These are phyloP conservation scores for Vombatus ursinus DNA, from an alignment of 2,113 vertebrate species.

Conservation along the genomic window DNA sequence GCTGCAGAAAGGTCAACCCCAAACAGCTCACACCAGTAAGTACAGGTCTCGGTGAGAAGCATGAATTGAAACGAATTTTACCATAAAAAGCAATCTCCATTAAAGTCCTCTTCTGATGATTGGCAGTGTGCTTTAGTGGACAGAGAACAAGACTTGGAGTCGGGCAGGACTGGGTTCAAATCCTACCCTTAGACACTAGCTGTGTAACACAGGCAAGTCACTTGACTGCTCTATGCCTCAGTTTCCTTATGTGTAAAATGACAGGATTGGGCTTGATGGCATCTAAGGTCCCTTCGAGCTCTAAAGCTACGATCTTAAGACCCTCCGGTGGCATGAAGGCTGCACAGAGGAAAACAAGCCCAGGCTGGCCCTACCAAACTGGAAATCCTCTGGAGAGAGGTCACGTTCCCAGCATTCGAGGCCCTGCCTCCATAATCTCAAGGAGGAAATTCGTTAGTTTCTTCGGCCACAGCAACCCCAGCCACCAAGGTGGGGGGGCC, in stretches of 20 bases:
- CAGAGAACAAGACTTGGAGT: not conserved
- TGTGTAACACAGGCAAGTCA: not conserved
- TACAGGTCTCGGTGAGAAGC: not conserved
- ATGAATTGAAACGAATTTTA: not conserved
- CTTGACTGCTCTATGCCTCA: not conserved
- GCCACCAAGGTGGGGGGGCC: not conserved
- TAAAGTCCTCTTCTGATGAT: not conserved
- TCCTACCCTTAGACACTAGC: not conserved
- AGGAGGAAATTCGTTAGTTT: not conserved
- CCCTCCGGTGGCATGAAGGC: not conserved
- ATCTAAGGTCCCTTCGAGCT: not conserved
- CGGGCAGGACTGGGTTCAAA: not conserved
- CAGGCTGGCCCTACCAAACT: not conserved
- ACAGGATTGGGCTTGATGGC: not conserved
- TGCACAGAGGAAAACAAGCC: not conserved
- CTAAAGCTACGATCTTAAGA: not conserved
- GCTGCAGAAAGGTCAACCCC: not conserved
- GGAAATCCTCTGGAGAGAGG: not conserved
- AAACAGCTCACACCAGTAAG: not conserved
- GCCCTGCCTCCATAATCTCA: not conserved
- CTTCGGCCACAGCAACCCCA: not conserved
- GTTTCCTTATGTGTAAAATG: not conserved
- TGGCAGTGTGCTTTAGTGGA: not conserved
- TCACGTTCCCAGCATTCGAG: not conserved
- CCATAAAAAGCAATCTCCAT: not conserved